phyloP scores from a whole-genome alignment of 2,888 invertebrate species.

The Herminia tarsipennalis region DNA sequence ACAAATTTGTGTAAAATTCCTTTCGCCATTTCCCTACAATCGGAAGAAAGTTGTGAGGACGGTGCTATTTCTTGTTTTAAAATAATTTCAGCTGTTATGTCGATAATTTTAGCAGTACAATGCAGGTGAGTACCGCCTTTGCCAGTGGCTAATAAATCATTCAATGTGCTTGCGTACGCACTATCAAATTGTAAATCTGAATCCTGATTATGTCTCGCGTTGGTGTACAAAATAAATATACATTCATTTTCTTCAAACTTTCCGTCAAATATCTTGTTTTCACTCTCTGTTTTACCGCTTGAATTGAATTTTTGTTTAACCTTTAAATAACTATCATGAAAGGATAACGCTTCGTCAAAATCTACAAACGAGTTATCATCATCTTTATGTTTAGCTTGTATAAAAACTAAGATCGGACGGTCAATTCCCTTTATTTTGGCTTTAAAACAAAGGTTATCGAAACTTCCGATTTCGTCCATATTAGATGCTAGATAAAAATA shows the following conservation, averaged over 20 bases:
- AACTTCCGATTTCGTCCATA: constrained; percentile 21
- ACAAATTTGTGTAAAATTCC: constrained; percentile 22
- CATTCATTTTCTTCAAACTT: constrained; percentile 18
- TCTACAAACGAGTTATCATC: neutral
- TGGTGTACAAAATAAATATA: constrained; percentile 29
- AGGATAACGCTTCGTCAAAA: neutral
- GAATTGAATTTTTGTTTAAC: constrained; percentile 18
- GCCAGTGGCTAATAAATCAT: constrained; percentile 22
- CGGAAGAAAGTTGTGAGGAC: constrained; percentile 21
- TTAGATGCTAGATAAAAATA: constrained; percentile 29
- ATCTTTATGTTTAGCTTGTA: constrained; percentile 31
- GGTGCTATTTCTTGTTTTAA: constrained; percentile 9
- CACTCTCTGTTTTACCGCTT: neutral
- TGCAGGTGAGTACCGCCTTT: constrained; percentile 2
- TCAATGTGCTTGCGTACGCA: neutral
- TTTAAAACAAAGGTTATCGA: constrained; percentile 31
- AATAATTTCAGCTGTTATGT: neutral
- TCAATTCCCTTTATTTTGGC: constrained; percentile 8
- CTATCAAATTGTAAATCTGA: neutral
- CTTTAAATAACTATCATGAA: neutral
- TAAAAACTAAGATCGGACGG: constrained; percentile 15
- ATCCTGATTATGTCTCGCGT: constrained; percentile 9
- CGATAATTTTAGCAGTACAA: constrained; percentile 2
- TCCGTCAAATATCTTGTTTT: constrained; percentile 16
- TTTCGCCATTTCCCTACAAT: neutral